These are phyloP conservation scores for Philonicus albiceps DNA, from an alignment of 2,888 invertebrate species.

Conservation along the genomic window DNA sequence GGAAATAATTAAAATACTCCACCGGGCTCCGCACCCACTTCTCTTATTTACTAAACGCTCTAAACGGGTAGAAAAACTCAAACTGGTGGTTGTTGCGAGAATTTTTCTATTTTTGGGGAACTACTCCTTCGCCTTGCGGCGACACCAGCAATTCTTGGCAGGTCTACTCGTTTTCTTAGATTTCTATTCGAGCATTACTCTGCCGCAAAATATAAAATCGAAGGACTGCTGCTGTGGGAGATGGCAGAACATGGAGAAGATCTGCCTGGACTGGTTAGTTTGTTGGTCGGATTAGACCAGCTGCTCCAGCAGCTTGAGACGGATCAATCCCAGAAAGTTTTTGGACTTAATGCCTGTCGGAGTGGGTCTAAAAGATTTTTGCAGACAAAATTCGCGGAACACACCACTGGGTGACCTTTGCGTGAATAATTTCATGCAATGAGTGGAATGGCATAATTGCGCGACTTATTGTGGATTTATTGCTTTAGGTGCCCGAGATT, in stretches of 20 bases:
- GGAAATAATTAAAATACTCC: slow-evolving; percentile 39
- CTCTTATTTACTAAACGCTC: slow-evolving; percentile 11
- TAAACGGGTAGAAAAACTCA: not conserved
- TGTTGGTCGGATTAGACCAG: not conserved
- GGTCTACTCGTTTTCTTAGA: not conserved
- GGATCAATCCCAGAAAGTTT: slow-evolving; percentile 3
- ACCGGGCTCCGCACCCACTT: not conserved
- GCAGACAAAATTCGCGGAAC: slow-evolving; percentile 31
- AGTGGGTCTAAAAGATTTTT: not conserved
- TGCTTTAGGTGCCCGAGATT: not conserved
- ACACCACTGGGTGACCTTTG: slow-evolving; percentile 4
- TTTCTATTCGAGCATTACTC: not conserved
- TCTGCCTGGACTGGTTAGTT: not conserved
- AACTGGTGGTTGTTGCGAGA: not conserved
- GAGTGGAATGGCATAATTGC: not conserved
- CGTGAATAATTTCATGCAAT: not conserved
- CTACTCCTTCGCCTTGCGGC: not conserved
- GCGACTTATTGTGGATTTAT: not conserved
- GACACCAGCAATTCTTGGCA: not conserved
- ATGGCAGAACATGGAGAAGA: not conserved
- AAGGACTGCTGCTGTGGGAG: not conserved
- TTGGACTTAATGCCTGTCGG: not conserved
- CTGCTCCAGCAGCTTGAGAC: not conserved
- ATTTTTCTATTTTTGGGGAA: slow-evolving; percentile 14
- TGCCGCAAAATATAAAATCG: not conserved